Evolutionary conservation across 2,797 vertebrate species (phyloP), one percentile per base, ranked within the genome.

Genomic region (Clamator glandarius): DNA sequence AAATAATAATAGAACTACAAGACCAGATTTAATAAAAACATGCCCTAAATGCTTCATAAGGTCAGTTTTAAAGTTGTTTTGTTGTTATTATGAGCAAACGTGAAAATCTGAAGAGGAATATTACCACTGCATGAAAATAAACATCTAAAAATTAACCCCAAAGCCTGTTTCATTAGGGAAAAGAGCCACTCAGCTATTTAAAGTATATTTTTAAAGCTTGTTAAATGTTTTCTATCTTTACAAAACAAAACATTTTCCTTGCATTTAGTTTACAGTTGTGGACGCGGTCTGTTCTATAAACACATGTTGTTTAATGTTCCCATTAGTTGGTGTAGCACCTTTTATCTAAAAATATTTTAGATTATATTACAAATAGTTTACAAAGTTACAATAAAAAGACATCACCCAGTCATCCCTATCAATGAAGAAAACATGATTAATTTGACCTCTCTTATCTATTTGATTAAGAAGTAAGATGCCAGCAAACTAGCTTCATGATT

Each of bases 121-220:
- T 87, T 76, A 66, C 26, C 21, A 44, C 13, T 77, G 24, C 15
- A 31, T 42, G 46, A 46, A 90, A 80, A 63, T 52, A 52, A 92
- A 55, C 11, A 28, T 63, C n/a, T n/a, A 84, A 76, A 80, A 92
- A 72, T 54, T 29, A 72, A 78, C 26, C 23, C 35, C 51, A 87
- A 84, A 66, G 15, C 8, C n/a, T 70, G 36, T 67, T 87, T 84
- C 50, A 6, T 42, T 69, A 66, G 33, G 8, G 13, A 11, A 93
- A 70, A 11, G 7, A 87, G 23, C 18, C 36, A 61, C 33, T 58
- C 52, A 3, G 46, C 84, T 94, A 92, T 84, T 93, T 79, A 89
- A 95, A 81, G 62, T 31, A 36, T 84, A 25, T 69, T 90, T 93
- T 94, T 94, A 73, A 81, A 92, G 63, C 25, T 28, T 67, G 8